Evolutionary conservation across 2,113 vertebrate species (phyloP).

Genomic region (Myxocyprinus asiaticus): DNA sequence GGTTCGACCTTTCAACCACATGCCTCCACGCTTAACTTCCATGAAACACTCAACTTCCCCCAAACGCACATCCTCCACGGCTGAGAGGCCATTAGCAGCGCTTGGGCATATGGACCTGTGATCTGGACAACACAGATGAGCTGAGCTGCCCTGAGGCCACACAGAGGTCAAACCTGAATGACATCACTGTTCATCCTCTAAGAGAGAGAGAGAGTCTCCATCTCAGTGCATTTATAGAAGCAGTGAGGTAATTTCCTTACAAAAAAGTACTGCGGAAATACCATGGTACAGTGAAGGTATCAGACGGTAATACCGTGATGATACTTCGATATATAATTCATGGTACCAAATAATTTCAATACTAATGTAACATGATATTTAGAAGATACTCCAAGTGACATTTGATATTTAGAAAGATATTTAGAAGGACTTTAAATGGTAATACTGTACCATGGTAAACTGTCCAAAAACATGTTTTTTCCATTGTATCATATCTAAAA

Average conservation of each 20-base stretch:
- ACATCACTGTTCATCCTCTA: slow-evolving; percentile 67
- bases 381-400: too few relatives aligned
- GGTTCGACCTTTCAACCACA: slow-evolving; percentile 37
- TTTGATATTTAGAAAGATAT: too few relatives aligned
- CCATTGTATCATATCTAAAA: too few relatives aligned
- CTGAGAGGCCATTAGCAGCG: slow-evolving; percentile 43
- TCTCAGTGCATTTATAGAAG: neutral
- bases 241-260: neutral
- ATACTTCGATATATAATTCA: neutral
- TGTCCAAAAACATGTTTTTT: too few relatives aligned
- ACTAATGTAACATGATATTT: too few relatives aligned
- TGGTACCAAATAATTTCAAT: neutral
- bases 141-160: slow-evolving; percentile 67
- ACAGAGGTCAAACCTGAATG: slow-evolving; percentile 64
- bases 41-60: slow-evolving; percentile 45
- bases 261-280: neutral
- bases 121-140: slow-evolving; percentile 69
- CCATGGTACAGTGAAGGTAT: neutral
- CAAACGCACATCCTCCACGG: slow-evolving; percentile 2
- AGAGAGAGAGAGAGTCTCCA: neutral
- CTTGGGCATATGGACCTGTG: slow-evolving; percentile 73
- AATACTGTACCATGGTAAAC: too few relatives aligned
- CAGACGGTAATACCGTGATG: neutral
- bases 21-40: slow-evolving; percentile 41
- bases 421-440: too few relatives aligned